Percentiles rank a stretch among this genome's conserved stretches.
Conservation (phyloP, 2,888 invertebrate genomes). For the Lithophane ornitopus region DNA sequence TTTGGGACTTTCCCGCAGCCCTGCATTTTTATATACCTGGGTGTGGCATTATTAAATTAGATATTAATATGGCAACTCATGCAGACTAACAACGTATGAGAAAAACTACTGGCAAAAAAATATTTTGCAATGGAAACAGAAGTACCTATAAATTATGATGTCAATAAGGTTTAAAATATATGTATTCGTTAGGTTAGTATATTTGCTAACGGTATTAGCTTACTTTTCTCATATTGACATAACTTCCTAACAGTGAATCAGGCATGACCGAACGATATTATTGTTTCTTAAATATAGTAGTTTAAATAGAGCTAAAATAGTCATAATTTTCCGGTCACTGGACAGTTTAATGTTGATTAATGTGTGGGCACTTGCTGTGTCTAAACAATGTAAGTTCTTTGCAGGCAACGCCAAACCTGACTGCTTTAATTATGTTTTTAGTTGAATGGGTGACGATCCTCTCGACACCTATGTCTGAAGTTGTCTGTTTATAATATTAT, state of each 20-base stretch:
- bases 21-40: slow-evolving; percentile 2
- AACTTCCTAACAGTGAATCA: too few species aligned
- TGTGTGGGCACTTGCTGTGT: not conserved
- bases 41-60: not conserved
- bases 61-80: not conserved
- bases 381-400: not conserved
- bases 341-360: not conserved
- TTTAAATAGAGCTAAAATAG: too few species aligned
- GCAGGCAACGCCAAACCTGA: not conserved
- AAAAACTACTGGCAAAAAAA: not conserved
- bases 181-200: too few species aligned
- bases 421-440: not conserved
- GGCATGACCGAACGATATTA: not conserved
- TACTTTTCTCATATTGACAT: not conserved
- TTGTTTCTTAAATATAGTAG: not conserved
- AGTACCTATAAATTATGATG: too few species aligned
- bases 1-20: too few species aligned
- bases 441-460: not conserved
- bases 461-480: not conserved
- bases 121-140: not conserved
- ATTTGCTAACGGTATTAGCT: not conserved
- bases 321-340: not conserved
- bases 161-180: not conserved
- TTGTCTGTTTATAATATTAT: too few species aligned
- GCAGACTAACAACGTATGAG: too few species aligned